phyloP scores from a whole-genome alignment of 2,797 vertebrate genomes.

The Synaphobranchus kaupii region DNA sequence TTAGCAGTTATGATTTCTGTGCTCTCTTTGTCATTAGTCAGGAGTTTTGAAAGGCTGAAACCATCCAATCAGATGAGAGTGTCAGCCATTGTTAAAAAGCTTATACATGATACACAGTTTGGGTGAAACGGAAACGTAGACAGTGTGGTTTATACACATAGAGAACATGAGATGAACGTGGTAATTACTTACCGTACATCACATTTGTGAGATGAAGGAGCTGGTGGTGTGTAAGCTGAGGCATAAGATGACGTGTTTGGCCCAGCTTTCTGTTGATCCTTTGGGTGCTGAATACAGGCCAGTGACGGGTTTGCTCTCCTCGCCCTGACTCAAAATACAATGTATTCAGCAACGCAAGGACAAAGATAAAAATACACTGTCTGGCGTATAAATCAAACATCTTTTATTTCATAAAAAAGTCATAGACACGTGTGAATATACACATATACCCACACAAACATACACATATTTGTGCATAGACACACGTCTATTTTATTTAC shows the following conservation, averaged over 20 bases:
- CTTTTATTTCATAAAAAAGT: constrained; percentile 49
- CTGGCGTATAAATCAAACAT: constrained; percentile 25
- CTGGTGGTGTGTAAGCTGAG: not conserved
- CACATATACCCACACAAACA: constrained; percentile 6
- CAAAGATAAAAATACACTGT: constrained; percentile 10
- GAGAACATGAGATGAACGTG: not conserved
- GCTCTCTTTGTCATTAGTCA: not conserved
- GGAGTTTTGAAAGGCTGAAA: not conserved
- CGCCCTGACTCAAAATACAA: not conserved
- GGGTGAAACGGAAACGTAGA: not conserved
- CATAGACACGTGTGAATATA: constrained; percentile 25
- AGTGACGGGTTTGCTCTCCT: not conserved
- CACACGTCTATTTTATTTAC: constrained; percentile 40
- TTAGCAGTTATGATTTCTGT: not conserved
- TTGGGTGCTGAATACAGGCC: not conserved
- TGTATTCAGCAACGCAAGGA: not conserved
- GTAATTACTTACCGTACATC: not conserved
- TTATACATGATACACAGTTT: not conserved
- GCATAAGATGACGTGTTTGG: not conserved
- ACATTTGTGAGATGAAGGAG: not conserved
- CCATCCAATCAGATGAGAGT: not conserved
- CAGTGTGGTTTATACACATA: not conserved
- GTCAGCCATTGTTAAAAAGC: too few relatives aligned
- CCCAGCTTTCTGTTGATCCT: not conserved
- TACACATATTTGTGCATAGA: constrained; percentile 44